Percentiles rank a stretch among this genome's conserved stretches.
Evolutionary conservation across 2,888 invertebrate genomes (phyloP).

Genomic region (Drosophila paranaensis): DNA sequence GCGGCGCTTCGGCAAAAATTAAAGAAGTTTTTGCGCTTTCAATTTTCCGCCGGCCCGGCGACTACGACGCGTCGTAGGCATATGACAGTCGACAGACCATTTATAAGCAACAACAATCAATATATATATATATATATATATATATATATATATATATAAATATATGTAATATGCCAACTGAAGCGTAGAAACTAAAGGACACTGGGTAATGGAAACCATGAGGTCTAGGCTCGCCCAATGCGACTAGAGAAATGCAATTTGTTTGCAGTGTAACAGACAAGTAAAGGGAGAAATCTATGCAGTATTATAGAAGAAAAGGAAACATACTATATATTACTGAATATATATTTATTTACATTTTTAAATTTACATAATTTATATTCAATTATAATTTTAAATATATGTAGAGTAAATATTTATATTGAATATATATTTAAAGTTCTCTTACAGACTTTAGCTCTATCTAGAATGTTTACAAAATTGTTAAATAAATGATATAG

Average conservation of each 20-base stretch:
- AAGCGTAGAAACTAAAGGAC: constrained; percentile 34
- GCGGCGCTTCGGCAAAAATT: constrained; percentile 65
- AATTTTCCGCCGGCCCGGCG: constrained; percentile 60
- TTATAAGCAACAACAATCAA: background rate
- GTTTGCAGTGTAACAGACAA: background rate
- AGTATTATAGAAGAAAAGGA: too few species aligned
- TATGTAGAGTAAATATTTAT: too few species aligned
- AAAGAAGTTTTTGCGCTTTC: constrained; percentile 72
- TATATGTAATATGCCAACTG: background rate
- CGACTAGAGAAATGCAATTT: constrained; percentile 5
- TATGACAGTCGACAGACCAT: constrained; percentile 19
- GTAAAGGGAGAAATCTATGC: background rate
- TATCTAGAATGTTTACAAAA: too few species aligned
- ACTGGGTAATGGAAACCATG: constrained; percentile 5
- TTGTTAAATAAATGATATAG: too few species aligned
- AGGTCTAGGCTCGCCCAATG: constrained; percentile 30
- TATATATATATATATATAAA: background rate
- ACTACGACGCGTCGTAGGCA: constrained; percentile 30
- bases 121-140: background rate
- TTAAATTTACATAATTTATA: too few species aligned
- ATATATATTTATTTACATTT: too few species aligned
- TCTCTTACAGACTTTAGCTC: too few species aligned
- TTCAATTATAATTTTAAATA: too few species aligned
- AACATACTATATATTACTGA: too few species aligned
- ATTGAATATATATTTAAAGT: background rate